phyloP scores from a whole-genome alignment of 2,888 invertebrate genomes.

The Galerucella nymphaeae region DNA sequence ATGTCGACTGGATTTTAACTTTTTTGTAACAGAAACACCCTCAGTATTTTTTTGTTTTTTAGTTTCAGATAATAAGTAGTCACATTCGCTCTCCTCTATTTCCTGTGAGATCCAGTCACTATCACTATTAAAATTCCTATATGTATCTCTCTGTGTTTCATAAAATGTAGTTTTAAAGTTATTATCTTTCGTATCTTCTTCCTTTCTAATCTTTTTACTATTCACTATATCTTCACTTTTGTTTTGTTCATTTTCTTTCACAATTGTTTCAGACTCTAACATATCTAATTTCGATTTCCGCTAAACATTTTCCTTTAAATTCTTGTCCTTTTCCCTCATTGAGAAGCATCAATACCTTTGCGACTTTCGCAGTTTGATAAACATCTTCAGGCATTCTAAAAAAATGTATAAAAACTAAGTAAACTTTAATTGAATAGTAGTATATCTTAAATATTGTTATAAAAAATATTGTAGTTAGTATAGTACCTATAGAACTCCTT shows the following conservation, averaged over 20 bases:
- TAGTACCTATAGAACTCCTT: conserved; percentile 37
- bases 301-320: conserved; percentile 38
- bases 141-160: no score
- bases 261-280: conserved; percentile 27
- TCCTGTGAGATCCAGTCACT: no score
- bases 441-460: neutral
- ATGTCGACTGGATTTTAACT: conserved; percentile 1
- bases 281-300: conserved; percentile 38
- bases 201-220: conserved; percentile 16
- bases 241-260: conserved; percentile 16
- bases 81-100: no score
- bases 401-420: neutral
- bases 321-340: conserved; percentile 43
- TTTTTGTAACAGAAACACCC: neutral
- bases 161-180: neutral
- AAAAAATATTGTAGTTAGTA: no score
- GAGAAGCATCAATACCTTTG: conserved; percentile 37
- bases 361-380: conserved; percentile 23
- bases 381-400: conserved; percentile 2
- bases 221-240: conserved; percentile 1
- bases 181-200: conserved; percentile 13
- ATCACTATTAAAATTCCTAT: neutral
- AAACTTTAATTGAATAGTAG: no score
- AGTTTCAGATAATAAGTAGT: neutral
- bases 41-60: conserved; percentile 4